Base-by-base conservation (phyloP, 2,888 invertebrate genomes). In the Lasius platythorax region DNA sequence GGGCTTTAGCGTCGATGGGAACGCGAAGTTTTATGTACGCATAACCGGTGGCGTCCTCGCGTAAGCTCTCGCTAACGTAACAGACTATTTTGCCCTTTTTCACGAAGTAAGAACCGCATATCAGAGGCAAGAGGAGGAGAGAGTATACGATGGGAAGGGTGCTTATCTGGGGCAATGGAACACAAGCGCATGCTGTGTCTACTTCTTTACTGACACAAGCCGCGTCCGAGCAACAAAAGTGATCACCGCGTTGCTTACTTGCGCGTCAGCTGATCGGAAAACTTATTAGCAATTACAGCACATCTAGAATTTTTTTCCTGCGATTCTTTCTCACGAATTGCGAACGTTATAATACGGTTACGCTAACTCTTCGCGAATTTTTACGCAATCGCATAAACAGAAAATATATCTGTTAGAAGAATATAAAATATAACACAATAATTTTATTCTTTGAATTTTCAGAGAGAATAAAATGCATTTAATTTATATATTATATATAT, bases 81-180 rank as follows among this genome's bases (percentile, higher is more conserved):
- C 37, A 79, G 72, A 61, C 46, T 70, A 79, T 70, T 70, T 56
- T 15, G 61, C 23, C 28, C n/a, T 28, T 70, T 28, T 30, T 79
- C 37, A 43, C 11, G 43, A 28, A 40, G 28, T 67, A 67, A 68
- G 23, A 61, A 61, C 46, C 61, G 79, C 58, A 33, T 67, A 68
- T 58, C 58, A 76, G 70, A 46, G 73, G 68, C 33, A 68, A 46
- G 40, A 72, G 33, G 75, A 66, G 70, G 50, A 68, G 40, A 53
- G 75, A 46, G 50, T 75, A 53, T 67, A 56, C 58, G 58, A 83
- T 78, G 78, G 72, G 82, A 83, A 81, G 87, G 78, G 73, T 75
- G 61, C 87, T 91, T 92, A 93, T 93, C 92, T 93, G 89, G 93
- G 92, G 88, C 93, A 93, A 93, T 92, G 90, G 93, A 91, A 90